A percentile compares a stretch with the other conserved stretches of the same genome.
Evolutionary conservation across 1,140 invertebrate genomes (phyloP).

Genomic region (Lasioglossum albipes): DNA sequence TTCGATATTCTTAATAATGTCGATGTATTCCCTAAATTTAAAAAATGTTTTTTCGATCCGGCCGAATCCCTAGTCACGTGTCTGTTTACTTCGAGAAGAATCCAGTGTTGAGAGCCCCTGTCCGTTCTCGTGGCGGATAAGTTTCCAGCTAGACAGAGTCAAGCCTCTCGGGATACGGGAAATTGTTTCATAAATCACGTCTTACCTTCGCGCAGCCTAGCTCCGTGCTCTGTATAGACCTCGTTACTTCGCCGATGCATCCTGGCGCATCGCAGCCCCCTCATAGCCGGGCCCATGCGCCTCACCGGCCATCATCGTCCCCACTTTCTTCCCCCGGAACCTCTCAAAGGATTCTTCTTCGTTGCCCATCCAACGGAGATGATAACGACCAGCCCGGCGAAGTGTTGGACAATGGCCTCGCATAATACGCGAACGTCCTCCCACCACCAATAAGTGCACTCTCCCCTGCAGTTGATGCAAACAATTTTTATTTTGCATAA

Average conservation of each 20-base stretch:
- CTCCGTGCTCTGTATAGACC: conserved; percentile 32
- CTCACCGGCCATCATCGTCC: background rate
- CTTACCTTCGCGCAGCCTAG: conserved; percentile 28
- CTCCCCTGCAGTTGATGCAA: no score
- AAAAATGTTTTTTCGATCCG: no score
- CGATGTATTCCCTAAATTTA: no score
- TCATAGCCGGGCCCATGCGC: no score
- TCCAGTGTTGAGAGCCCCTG: background rate
- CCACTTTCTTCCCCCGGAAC: conserved; percentile 14
- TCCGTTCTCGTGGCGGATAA: conserved; percentile 16
- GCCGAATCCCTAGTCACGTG: no score
- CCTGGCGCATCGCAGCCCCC: background rate
- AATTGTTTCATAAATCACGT: conserved; percentile 62
- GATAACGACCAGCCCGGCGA: conserved; percentile 48
- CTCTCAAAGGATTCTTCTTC: conserved; percentile 41
- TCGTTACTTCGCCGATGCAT: conserved; percentile 48
- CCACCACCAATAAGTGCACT: no score
- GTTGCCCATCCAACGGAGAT: conserved; percentile 26
- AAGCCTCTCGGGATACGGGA: conserved; percentile 35
- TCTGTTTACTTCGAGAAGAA: background rate
- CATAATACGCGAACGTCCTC: conserved; percentile 24
- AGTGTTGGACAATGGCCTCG: conserved; percentile 33
- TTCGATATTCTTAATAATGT: no score
- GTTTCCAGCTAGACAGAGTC: conserved; percentile 31
- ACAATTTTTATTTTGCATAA: no score